These are phyloP conservation scores for Drosophila fulvimacula DNA, from an alignment of 2,888 invertebrate species.

Conservation along the genomic window DNA sequence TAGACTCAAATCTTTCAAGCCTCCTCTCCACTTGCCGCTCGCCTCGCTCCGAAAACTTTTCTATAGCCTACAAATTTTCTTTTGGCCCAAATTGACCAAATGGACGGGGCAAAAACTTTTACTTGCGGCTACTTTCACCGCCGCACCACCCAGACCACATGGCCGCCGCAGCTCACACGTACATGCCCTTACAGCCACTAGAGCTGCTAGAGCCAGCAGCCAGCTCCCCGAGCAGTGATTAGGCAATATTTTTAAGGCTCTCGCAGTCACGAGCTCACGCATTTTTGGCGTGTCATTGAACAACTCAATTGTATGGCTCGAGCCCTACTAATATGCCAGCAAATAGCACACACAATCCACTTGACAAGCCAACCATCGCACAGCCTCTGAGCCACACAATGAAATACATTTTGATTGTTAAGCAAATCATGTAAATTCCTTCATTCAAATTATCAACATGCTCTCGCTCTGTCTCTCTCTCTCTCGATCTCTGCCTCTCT, in stretches of 20 bases:
- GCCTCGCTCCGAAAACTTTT: conserved; percentile 56
- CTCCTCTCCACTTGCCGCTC: not conserved
- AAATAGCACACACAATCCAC: conserved; percentile 29
- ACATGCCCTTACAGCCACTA: conserved; percentile 36
- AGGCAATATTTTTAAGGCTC: conserved; percentile 63
- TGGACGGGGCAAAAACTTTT: conserved; percentile 69
- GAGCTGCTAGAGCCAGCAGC: conserved; percentile 13
- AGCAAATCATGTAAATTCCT: conserved; percentile 76
- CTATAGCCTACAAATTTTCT: conserved; percentile 77
- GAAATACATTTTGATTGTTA: conserved; percentile 61
- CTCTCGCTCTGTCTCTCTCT: not conserved
- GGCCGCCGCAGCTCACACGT: conserved; percentile 35
- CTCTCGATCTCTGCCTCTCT: conserved; percentile 13
- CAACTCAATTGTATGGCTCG: conserved; percentile 59
- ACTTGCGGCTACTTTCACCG: conserved; percentile 68
- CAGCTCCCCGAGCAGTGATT: conserved; percentile 71
- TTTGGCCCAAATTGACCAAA: conserved; percentile 77
- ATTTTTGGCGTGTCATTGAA: conserved; percentile 72
- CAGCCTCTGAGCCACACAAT: conserved; percentile 22
- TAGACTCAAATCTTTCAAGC: conserved; percentile 45
- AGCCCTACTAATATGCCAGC: conserved; percentile 29
- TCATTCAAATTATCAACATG: conserved; percentile 68
- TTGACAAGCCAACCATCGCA: not conserved
- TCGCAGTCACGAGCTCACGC: conserved; percentile 44
- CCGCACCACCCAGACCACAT: conserved; percentile 8